Evolutionary conservation across 2,113 vertebrate species (phyloP).

Genomic region (Halichoeres trimaculatus): DNA sequence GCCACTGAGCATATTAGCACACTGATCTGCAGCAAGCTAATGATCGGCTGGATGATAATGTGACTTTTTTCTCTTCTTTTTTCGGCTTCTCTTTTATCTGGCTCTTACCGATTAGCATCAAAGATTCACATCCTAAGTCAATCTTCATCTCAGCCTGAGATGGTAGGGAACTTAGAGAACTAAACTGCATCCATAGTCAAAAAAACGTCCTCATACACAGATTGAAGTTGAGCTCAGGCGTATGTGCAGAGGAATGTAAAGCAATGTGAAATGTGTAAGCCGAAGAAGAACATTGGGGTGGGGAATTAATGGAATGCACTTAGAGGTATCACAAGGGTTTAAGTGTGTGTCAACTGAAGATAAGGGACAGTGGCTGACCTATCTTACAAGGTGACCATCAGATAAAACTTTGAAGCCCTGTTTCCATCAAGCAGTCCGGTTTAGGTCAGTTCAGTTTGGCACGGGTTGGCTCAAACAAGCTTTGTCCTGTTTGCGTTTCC

Average conservation of each 20-base stretch:
- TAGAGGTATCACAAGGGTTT: neutral
- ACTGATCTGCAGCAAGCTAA: slow-evolving; percentile 72
- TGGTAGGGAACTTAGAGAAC: slow-evolving; percentile 20
- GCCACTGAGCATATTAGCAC: slow-evolving; percentile 74
- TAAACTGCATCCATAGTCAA: neutral
- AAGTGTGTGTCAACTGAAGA: neutral
- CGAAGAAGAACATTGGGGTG: neutral
- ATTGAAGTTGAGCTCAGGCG: slow-evolving; percentile 6
- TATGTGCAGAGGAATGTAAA: neutral
- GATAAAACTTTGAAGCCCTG: no score
- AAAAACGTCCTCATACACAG: neutral
- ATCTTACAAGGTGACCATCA: no score
- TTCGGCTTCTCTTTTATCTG: slow-evolving; percentile 56
- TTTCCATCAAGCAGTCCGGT: no score
- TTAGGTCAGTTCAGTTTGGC: no score
- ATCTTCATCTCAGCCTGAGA: slow-evolving; percentile 42
- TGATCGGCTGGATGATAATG: slow-evolving; percentile 71
- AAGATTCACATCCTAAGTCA: slow-evolving; percentile 64
- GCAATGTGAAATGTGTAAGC: neutral
- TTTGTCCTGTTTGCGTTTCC: no score
- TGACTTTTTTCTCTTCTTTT: slow-evolving; percentile 28
- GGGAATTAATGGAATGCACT: neutral
- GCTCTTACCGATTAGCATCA: slow-evolving; percentile 65
- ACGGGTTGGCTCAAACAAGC: no score
- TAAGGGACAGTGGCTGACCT: neutral